Evolutionary conservation across 1,140 invertebrate species (phyloP), one percentile per base, ranked within the genome.

Genomic region (Trachymyrmex septentrionalis): DNA sequence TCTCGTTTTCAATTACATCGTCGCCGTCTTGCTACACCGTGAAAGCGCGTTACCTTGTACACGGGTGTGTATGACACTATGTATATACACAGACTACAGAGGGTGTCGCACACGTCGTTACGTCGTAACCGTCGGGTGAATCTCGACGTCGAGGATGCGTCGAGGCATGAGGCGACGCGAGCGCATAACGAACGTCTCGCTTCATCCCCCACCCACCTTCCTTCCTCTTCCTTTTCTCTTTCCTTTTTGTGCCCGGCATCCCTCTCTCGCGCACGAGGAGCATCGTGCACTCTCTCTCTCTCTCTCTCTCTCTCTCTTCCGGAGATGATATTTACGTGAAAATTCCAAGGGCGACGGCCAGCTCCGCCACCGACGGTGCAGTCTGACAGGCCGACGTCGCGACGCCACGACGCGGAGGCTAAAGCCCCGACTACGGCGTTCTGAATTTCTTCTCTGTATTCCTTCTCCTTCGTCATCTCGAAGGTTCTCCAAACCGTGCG

Each of bases 321-420:
- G 75, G 85, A 88, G 87, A 89, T 92, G 93, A 93, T 92, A 92
- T 93, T 91, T 92, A 89, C 88, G 91, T 87, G 71, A 86, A 93
- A 92, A 92, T 92, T 91, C 88, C 86, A 91, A 91, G 87, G 88
- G 86, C 90, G 90, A 92, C 88, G 90, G 86, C 87, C 89, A 86
- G 88, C 86, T 21, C 7, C 91, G 64, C 64, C 77, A 67, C 67
- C 88, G 86, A 87, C 85, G 86, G 81, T 80, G 85, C 61, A 69
- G 75, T 87, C 91, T 92, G 92, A 91, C 91, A 88, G 88, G 80
- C 85, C 80, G 88, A 88, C 75, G 84, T 67, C 78, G 86, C 85
- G 71, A 86, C 87, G 86, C 85, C 88, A 57, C 48, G 82, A 59
- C 71, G 38, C 71, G 24, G 66, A 85, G 57, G 63, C 64, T 38